Percentiles rank a stretch among this genome's conserved stretches.
Conservation (phyloP, 2,797 vertebrate species). For the Sebastes matsubarae region DNA sequence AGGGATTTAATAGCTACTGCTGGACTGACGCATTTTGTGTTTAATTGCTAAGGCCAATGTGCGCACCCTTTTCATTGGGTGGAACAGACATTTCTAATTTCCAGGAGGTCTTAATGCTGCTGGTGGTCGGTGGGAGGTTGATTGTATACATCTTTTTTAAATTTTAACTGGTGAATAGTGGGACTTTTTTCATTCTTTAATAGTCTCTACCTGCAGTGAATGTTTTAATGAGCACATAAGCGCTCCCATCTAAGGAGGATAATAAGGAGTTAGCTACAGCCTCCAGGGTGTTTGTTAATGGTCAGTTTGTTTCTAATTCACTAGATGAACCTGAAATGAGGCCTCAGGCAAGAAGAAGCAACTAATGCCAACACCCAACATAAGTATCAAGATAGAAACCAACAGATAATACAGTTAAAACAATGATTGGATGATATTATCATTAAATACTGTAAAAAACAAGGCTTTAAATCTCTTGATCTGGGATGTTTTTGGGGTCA, state of each 20-base stretch:
- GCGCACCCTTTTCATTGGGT: constrained; percentile 34
- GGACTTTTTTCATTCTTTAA: not conserved
- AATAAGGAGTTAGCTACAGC: not conserved
- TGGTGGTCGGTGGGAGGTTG: not conserved
- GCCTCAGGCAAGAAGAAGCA: not conserved
- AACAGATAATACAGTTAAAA: not conserved
- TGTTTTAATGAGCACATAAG: not conserved
- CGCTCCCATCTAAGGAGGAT: not conserved
- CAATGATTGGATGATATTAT: not conserved
- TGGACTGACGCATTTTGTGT: constrained; percentile 32
- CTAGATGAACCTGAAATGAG: not conserved
- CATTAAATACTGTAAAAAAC: not conserved
- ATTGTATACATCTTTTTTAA: not conserved
- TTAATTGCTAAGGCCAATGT: constrained; percentile 30
- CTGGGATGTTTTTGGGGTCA: not conserved
- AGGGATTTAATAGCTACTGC: constrained; percentile 44
- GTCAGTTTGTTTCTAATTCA: constrained; percentile 11
- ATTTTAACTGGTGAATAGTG: not conserved
- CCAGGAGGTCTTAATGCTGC: constrained; percentile 3
- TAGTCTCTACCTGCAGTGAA: not conserved
- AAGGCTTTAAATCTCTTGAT: not conserved
- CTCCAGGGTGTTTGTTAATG: not conserved
- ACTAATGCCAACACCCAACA: not conserved
- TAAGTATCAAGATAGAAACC: not conserved
- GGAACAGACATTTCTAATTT: constrained; percentile 40